phyloP scores from a whole-genome alignment of 2,113 vertebrate species.

The Hiodon alosoides region DNA sequence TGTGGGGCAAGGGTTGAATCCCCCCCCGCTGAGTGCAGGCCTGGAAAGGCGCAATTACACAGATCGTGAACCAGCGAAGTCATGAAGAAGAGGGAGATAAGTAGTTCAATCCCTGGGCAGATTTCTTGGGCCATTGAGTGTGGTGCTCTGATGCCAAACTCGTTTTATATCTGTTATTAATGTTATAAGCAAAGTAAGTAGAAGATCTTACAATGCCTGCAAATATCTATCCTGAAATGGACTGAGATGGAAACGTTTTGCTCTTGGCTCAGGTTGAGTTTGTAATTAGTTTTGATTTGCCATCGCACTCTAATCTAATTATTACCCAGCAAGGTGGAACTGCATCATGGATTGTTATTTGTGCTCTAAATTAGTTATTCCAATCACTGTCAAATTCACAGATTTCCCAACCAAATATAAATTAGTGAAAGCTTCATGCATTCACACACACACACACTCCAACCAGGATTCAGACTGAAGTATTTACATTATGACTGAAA shows the following conservation, averaged over 20 bases:
- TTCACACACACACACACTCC: constrained; percentile 13
- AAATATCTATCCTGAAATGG: constrained; percentile 5
- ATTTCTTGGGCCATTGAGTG: no score
- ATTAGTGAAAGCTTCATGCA: background rate
- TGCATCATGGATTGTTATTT: constrained; percentile 36
- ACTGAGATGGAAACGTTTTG: background rate
- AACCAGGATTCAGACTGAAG: background rate
- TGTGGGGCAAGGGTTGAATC: no score
- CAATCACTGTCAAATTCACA: constrained; percentile 32
- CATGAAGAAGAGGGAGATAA: no score
- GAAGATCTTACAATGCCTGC: constrained; percentile 1
- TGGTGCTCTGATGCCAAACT: no score
- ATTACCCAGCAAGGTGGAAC: constrained; percentile 37
- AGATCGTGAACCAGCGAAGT: no score
- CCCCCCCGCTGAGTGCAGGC: no score
- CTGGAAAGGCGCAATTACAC: no score
- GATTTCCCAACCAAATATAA: constrained; percentile 23
- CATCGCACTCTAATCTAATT: constrained; percentile 35
- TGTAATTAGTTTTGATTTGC: constrained; percentile 37
- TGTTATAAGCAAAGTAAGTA: no score
- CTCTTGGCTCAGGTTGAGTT: constrained; percentile 15
- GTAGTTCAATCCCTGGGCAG: no score
- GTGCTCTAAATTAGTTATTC: constrained; percentile 32
- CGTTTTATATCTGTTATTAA: no score
- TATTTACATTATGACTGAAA: no score